phyloP scores from a whole-genome alignment of 2,113 vertebrate species.

The Aspiorhynchus laticeps region DNA sequence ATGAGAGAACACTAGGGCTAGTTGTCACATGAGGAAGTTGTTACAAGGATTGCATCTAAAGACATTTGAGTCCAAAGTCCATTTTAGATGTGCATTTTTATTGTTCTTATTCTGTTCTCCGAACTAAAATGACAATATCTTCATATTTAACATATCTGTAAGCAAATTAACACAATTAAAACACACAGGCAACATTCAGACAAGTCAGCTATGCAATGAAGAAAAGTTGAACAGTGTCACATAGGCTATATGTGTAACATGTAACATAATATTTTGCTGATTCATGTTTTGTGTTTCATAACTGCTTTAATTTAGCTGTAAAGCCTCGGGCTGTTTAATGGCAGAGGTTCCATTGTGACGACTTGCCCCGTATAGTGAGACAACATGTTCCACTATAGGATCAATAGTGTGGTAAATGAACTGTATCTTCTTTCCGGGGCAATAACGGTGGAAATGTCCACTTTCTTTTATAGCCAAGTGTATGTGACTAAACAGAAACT shows the following conservation, averaged over 20 bases:
- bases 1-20: background rate
- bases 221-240: background rate
- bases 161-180: background rate
- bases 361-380: background rate
- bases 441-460: background rate
- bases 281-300: background rate
- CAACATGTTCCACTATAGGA: conserved; percentile 3
- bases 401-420: conserved; percentile 4
- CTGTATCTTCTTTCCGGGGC: background rate
- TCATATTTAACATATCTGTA: no score
- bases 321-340: background rate
- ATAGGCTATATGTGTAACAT: background rate
- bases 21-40: background rate
- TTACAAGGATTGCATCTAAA: background rate
- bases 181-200: background rate
- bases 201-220: background rate
- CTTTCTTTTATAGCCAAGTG: background rate
- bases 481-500: no score
- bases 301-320: background rate
- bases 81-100: background rate
- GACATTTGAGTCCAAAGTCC: background rate
- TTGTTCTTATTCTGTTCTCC: background rate
- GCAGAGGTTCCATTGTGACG: background rate
- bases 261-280: background rate
- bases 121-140: background rate